These are phyloP conservation scores for Carollia perspicillata DNA, from an alignment of 2,113 vertebrate species.

Conservation along the genomic window DNA sequence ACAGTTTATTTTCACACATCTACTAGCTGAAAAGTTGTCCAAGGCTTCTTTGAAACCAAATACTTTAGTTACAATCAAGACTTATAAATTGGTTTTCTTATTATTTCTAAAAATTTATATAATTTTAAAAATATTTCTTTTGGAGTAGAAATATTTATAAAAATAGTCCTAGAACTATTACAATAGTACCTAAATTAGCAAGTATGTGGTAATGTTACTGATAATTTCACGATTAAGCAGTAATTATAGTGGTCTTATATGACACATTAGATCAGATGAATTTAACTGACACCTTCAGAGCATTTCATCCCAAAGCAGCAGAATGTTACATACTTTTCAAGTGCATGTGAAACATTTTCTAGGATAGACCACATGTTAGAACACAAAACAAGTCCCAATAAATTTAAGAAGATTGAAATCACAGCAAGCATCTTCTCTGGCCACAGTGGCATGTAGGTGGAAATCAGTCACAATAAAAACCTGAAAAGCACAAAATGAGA, in stretches of 20 bases:
- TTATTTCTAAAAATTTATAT: background rate
- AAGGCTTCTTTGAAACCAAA: background rate
- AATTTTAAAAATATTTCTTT: background rate
- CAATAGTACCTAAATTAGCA: background rate
- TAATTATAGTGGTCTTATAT: background rate
- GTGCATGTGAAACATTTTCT: background rate
- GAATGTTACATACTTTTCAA: background rate
- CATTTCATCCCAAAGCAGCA: background rate
- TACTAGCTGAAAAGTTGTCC: background rate
- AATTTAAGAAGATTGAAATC: background rate
- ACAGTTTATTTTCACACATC: background rate
- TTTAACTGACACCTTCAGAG: background rate
- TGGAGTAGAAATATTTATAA: background rate
- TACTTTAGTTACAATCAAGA: background rate
- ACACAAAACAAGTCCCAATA: background rate
- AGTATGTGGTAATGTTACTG: background rate
- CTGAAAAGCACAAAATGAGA: background rate
- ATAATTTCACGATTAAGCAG: background rate
- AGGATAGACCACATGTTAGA: background rate
- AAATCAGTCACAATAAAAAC: background rate
- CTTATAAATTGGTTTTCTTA: background rate
- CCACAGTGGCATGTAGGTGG: background rate
- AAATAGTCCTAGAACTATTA: background rate
- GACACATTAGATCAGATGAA: background rate
- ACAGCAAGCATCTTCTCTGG: background rate